Evolutionary conservation across 1,140 invertebrate genomes (phyloP), one percentile per base, ranked within the genome.

Genomic region (Aphis gossypii): DNA sequence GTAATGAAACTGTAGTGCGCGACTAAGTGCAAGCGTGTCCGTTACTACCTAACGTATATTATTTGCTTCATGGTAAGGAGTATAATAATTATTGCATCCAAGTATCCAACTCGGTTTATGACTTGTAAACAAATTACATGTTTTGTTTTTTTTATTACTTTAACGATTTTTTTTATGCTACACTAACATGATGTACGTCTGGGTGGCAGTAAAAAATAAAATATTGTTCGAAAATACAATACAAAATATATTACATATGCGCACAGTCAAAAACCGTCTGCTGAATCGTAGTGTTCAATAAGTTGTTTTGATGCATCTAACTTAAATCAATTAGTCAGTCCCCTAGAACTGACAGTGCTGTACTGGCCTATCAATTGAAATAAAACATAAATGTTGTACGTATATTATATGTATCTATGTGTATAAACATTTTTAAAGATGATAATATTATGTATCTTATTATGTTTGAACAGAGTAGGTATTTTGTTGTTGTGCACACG

Each of bases 241-340:
- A 44, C n/a, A n/a, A 68, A 68, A 68, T 68, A 30, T 30, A 76
- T n/a, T n/a, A n/a, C 30, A 76, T 35, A 35, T 76, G 30, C 60
- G n/a, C n/a, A 18, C 60, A 18, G 60, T 76, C 30, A 14, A 86
- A 86, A 86, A 46, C 25, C 41, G 41, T n/a, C 44, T n/a, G 41
- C 14, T 9, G 9, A 41, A 41, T 84, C 83, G 25, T 14, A 25
- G 41, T 86, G 14, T 86, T 46, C 41, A 46, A 30, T 46, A 46
- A 86, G 25, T 86, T 86, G 84, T 86, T 86, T 86, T 86, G 84
- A 46, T 86, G 30, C 41, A 48, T 48, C 30, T n/a, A 46, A 86
- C 14, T 46, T 46, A 18, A 86, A 46, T 86, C 46, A 86, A 86
- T 86, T 86, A 44, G 25, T 86, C 44, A 46, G 44, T 86, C 44